Evolutionary conservation across 2,888 invertebrate genomes (phyloP).

Genomic region (Drosophila pseudotalamancana): DNA sequence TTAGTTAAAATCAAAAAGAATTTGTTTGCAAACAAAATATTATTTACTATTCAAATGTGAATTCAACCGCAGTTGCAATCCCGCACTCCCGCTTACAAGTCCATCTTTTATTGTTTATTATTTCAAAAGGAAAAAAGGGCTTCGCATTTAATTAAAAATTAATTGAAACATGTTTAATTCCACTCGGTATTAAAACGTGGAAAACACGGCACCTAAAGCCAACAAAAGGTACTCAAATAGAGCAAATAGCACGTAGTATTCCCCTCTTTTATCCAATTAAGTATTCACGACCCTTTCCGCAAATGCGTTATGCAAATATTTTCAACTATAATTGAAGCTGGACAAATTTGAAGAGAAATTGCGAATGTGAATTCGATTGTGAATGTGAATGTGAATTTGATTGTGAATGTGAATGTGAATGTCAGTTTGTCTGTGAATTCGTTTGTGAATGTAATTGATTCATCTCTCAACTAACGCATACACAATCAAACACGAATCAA

Average conservation of each 20-base stretch:
- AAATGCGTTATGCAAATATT: slow-evolving; percentile 44
- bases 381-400: not conserved
- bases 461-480: slow-evolving; percentile 15
- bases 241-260: slow-evolving; percentile 52
- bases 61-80: not conserved
- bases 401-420: slow-evolving; percentile 1
- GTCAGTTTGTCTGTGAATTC: no score
- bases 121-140: not conserved
- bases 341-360: slow-evolving; percentile 32
- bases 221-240: slow-evolving; percentile 23
- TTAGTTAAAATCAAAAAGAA: not conserved
- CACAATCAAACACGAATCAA: slow-evolving; percentile 29
- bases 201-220: slow-evolving; percentile 32
- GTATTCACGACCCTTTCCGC: not conserved
- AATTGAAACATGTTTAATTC: slow-evolving; percentile 48
- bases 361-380: slow-evolving; percentile 23
- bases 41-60: slow-evolving; percentile 6
- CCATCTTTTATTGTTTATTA: slow-evolving; percentile 16
- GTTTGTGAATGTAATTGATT: slow-evolving; percentile 12
- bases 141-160: slow-evolving; percentile 51
- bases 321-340: slow-evolving; percentile 48
- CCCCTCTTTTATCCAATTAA: no score
- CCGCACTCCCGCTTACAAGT: not conserved
- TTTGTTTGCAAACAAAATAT: not conserved
- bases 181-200: slow-evolving; percentile 13